A percentile compares a stretch with the other conserved stretches of the same genome.
Evolutionary conservation across 2,113 vertebrate species (phyloP).

Genomic region (Taurulus bubalis): DNA sequence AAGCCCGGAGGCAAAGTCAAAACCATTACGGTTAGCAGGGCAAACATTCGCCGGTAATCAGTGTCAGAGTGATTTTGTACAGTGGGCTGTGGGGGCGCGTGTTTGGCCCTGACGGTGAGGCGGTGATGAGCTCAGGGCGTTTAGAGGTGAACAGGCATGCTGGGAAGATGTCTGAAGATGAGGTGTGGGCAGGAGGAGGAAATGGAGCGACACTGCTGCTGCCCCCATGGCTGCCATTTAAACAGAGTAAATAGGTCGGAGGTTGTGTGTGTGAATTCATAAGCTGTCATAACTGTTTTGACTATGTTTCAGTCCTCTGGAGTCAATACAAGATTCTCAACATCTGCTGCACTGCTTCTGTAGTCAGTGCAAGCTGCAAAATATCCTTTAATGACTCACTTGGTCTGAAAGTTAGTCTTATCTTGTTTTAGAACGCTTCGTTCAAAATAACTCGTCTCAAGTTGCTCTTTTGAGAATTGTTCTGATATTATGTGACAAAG

Average conservation of each 20-base stretch:
- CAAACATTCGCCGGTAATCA: slow-evolving; percentile 72
- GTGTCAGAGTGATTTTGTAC: slow-evolving; percentile 73
- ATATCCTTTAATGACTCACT: slow-evolving; percentile 68
- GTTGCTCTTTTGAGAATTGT: slow-evolving; percentile 8
- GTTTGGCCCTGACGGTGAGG: slow-evolving; percentile 46
- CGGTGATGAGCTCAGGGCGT: slow-evolving; percentile 53
- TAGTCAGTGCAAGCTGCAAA: slow-evolving; percentile 49
- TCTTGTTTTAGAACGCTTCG: slow-evolving; percentile 48
- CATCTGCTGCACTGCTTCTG: slow-evolving; percentile 65
- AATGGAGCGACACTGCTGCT: slow-evolving; percentile 38
- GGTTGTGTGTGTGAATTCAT: slow-evolving; percentile 51
- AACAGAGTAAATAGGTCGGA: slow-evolving; percentile 64
- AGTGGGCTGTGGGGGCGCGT: slow-evolving; percentile 43
- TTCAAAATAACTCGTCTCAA: slow-evolving; percentile 58
- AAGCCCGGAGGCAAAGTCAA: slow-evolving; percentile 63
- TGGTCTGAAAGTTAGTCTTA: slow-evolving; percentile 40
- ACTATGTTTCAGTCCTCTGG: slow-evolving; percentile 61
- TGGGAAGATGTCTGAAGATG: slow-evolving; percentile 51
- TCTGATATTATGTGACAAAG: slow-evolving; percentile 42
- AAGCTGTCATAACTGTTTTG: slow-evolving; percentile 75
- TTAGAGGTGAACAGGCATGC: slow-evolving; percentile 54
- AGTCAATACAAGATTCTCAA: slow-evolving; percentile 74
- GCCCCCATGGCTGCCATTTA: slow-evolving; percentile 38
- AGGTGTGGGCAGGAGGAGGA: slow-evolving; percentile 45
- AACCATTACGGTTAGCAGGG: slow-evolving; percentile 62